A percentile compares a stretch with the other conserved stretches of the same genome.
These are phyloP conservation scores for Chrysolina haemoptera DNA, from an alignment of 2,888 invertebrate genomes.

Conservation along the genomic window DNA sequence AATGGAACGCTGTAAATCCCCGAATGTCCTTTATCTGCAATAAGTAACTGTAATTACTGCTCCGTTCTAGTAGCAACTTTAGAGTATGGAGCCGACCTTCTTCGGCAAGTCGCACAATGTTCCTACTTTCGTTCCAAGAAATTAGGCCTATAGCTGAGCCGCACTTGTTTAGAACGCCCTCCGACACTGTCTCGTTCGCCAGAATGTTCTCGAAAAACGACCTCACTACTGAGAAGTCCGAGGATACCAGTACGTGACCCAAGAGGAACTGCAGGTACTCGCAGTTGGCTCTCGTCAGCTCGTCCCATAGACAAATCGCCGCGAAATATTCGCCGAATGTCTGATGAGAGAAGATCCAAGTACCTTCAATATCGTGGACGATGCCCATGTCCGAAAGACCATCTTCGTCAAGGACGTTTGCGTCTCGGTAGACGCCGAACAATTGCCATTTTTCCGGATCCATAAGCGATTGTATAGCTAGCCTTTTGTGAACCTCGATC, in stretches of 20 bases:
- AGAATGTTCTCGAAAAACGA: conserved; percentile 15
- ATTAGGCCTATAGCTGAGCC: background rate
- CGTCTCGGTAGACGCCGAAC: background rate
- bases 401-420: background rate
- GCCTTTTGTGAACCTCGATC: background rate
- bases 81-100: conserved; percentile 28
- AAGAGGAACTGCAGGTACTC: conserved; percentile 6
- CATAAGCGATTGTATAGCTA: conserved; percentile 1
- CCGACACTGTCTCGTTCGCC: background rate
- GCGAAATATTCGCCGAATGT: conserved; percentile 9
- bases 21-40: conserved; percentile 25
- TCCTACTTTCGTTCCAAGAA: conserved; percentile 7
- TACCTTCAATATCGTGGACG: background rate
- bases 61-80: conserved; percentile 25
- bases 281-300: background rate
- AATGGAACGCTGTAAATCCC: background rate
- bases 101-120: conserved; percentile 15
- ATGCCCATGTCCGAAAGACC: background rate
- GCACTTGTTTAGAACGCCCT: background rate
- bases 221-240: background rate
- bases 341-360: conserved; percentile 8
- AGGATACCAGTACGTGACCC: background rate
- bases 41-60: background rate
- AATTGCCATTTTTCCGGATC: background rate
- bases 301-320: conserved; percentile 7